Evolutionary conservation across 2,888 invertebrate genomes (phyloP).

Genomic region (Caenorhabditis wallacei): DNA sequence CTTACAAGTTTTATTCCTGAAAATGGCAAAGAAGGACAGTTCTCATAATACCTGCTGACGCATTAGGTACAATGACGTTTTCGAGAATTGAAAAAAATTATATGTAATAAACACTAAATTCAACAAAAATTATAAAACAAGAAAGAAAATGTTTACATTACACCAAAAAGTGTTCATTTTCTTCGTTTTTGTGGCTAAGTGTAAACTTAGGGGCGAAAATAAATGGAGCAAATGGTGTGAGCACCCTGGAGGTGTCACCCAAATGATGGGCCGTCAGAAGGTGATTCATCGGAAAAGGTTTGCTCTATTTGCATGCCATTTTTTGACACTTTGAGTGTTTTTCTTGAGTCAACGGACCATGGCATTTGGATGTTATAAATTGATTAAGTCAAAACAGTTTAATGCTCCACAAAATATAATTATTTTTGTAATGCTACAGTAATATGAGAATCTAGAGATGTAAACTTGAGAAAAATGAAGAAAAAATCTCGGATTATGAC

Average conservation of each 20-base stretch:
- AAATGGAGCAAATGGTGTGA: conserved; percentile 19
- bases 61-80: conserved; percentile 40
- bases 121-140: too few species aligned
- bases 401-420: too few species aligned
- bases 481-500: conserved; percentile 43
- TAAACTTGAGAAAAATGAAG: background rate
- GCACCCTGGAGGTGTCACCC: conserved; percentile 26
- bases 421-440: background rate
- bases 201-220: conserved; percentile 22
- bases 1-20: conserved; percentile 16
- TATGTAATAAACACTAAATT: conserved; percentile 7
- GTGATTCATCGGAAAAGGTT: conserved; percentile 26
- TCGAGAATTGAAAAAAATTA: background rate
- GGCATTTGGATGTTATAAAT: conserved; percentile 19
- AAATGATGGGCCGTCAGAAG: conserved; percentile 44
- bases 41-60: conserved; percentile 46
- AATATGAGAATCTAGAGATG: background rate
- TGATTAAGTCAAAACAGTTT: background rate
- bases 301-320: conserved; percentile 54
- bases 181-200: background rate
- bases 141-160: conserved; percentile 30
- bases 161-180: background rate
- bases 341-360: conserved; percentile 39
- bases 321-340: conserved; percentile 55
- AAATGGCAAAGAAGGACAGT: conserved; percentile 12